phyloP scores from a whole-genome alignment of 2,797 vertebrate species.

The Scyliorhinus canicula region DNA sequence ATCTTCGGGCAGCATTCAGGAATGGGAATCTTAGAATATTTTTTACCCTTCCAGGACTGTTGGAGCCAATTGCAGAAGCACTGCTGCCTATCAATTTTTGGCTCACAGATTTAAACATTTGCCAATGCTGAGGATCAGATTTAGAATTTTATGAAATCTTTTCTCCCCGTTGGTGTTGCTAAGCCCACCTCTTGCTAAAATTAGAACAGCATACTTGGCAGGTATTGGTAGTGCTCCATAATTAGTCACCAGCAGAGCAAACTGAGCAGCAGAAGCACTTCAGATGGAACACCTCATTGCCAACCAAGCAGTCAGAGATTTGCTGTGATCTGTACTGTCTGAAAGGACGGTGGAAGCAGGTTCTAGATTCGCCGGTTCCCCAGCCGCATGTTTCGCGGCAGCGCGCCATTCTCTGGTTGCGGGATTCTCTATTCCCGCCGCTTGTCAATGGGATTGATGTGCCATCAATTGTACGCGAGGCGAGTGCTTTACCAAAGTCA shows the following conservation, averaged over 20 bases:
- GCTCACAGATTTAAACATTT: background rate
- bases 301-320: background rate
- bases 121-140: background rate
- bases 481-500: too few species aligned
- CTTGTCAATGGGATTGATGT: too few species aligned
- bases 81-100: background rate
- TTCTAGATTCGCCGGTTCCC: too few species aligned
- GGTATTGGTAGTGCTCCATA: background rate
- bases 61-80: background rate
- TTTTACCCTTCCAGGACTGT: background rate
- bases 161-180: background rate
- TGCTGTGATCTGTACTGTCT: background rate
- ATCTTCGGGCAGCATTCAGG: background rate
- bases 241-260: background rate
- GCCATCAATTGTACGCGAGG: too few species aligned
- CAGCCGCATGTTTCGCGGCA: too few species aligned
- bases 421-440: too few species aligned
- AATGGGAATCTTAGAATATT: background rate
- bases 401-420: too few species aligned
- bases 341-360: background rate
- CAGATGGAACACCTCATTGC: background rate
- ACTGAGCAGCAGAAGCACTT: background rate
- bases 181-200: background rate
- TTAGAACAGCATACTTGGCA: background rate
- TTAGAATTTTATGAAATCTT: background rate